Base-by-base conservation (phyloP, 2,113 vertebrate genomes). In the Halichoeres trimaculatus region DNA sequence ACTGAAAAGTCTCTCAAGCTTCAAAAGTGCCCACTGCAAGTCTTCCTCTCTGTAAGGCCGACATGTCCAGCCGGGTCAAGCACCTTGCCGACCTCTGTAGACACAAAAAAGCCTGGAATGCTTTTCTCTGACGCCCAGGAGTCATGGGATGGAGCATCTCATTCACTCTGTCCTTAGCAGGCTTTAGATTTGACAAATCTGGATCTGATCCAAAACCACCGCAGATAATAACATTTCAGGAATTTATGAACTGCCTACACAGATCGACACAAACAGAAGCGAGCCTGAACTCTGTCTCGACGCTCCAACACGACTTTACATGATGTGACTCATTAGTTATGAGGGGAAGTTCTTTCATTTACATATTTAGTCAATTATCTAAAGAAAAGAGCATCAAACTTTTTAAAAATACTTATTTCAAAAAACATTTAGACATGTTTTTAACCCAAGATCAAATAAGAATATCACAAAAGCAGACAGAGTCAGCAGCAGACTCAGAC, bases 51-150 rank as follows among this genome's bases (percentile, higher is more conserved):
- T 55, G 64, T 57, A 45, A 51, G 6, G 76, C 47, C 43, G 23
- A 79, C 26, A 57, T 23, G 74, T 65, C 85, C 74, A 81, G 87
- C 72, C 59, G 20, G 87, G 91, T 92, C 89, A 90, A 91, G 89
- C 84, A 90, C 87, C 87, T 90, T 53, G 16, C 75, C 84, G 84
- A 91, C 80, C 91, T 78, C 74, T 63, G 8, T 34, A 65, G 76
- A 87, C 83, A 80, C 79, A 77, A 76, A 82, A 13, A 30, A 65
- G 70, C 50, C 35, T 36, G 4, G 67, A 66, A 91, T 87, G 88
- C 76, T 63, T 67, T 71, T 72, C 51, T 55, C n/a, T 56, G 53
- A 74, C 41, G 45, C 36, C 52, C 24, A 50, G 76, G 41, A 45
- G 74, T 68, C 88, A 84, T 70, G 76, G 74, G 62, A 76, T 47